Base-by-base conservation (phyloP, 2,113 vertebrate species). In the Cheirogaleus medius region DNA sequence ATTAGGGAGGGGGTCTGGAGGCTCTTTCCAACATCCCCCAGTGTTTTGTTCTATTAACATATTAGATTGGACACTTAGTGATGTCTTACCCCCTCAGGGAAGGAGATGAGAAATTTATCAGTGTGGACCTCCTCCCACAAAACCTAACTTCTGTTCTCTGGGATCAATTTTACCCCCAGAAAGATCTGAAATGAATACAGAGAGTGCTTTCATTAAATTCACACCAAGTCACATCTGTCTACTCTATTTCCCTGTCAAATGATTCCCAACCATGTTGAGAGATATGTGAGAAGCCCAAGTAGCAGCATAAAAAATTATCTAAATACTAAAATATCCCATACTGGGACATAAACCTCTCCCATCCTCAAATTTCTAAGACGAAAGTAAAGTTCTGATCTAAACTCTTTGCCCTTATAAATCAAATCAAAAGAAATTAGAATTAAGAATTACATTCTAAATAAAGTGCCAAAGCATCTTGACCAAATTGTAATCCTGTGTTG, bases 391-490 rank as follows among this genome's bases (percentile, higher is more conserved):
- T 73, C 23, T 49, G 23, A 39, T 87, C 49, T 34, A 63, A 95
- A 52, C 8, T 11, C 14, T 42, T 87, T 90, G 29, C n/a, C 25
- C 27, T 95, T 90, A 77, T 29, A 85, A 90, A 83, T 54, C 49
- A 54, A 90, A 32, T 87, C 27, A 54, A 93, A 68, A 74, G 25
- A 92, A 97, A 87, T 76, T n/a, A 44, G 63, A n/a, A 63, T 78
- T 73, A 64, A 86, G 76, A 83, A 64, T 54, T 71, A 52, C 12
- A 42, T 87, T 95, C 52, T 87, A 73, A 95, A 84, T 94, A 76
- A 77, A 83, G 39, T 71, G 21, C 60, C 68, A 91, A 64, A 91
- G 76, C n/a, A 69, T 49, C 13, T 60, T 78, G 78, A 94, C 12
- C 63, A 64, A 42, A 32, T 91, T 84, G 39, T 64, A 49, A 91